phyloP scores from a whole-genome alignment of 1,140 invertebrate species.

The Carcinoscorpius rotundicauda region DNA sequence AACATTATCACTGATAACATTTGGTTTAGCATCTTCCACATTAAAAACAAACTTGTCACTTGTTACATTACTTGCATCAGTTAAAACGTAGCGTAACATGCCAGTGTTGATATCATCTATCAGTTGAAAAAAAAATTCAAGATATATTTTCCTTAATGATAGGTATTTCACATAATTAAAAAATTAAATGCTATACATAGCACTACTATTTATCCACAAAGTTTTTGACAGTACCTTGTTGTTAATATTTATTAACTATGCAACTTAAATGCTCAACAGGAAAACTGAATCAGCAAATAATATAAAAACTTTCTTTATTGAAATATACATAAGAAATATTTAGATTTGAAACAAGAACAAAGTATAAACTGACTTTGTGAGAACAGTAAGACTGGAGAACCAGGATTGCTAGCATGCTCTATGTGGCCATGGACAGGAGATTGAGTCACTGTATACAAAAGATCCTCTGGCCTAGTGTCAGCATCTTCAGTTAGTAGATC shows the following conservation, averaged over 20 bases:
- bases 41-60: conserved; percentile 14
- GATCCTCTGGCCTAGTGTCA: conserved; percentile 8
- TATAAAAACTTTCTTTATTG: too few relatives aligned
- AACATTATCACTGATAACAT: conserved; percentile 8
- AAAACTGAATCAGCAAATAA: too few relatives aligned
- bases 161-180: too few relatives aligned
- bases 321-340: too few relatives aligned
- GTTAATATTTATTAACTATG: too few relatives aligned
- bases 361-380: conserved; percentile 9
- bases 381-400: conserved; percentile 4
- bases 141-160: too few relatives aligned
- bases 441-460: conserved; percentile 6
- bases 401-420: conserved; percentile 3
- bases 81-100: conserved; percentile 9
- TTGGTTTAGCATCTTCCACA: conserved; percentile 16
- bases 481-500: conserved; percentile 3
- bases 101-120: conserved; percentile 10
- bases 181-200: too few relatives aligned
- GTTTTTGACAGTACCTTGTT: too few relatives aligned
- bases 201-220: too few relatives aligned
- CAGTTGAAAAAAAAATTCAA: background rate
- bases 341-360: background rate
- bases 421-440: conserved; percentile 5
- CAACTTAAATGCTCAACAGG: too few relatives aligned
- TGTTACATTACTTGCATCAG: conserved; percentile 1